These are phyloP conservation scores for Sinocyclocheilus anshuiensis DNA, from an alignment of 2,113 vertebrate genomes.

Conservation along the genomic window DNA sequence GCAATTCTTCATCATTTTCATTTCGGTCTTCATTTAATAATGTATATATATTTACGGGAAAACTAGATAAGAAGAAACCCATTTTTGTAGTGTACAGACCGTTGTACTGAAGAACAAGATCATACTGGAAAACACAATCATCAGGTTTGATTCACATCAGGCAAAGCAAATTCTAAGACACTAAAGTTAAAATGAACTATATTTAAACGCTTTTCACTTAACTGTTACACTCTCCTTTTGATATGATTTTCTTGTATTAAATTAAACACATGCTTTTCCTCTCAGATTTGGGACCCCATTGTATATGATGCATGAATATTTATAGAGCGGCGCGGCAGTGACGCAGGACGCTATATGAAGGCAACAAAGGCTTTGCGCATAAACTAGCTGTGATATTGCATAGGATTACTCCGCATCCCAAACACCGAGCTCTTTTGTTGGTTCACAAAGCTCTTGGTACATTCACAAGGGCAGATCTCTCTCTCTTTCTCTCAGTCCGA, in stretches of 20 bases:
- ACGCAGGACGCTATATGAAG: background rate
- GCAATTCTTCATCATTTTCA: too few species aligned
- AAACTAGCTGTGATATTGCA: background rate
- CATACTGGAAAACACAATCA: background rate
- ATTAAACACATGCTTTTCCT: too few species aligned
- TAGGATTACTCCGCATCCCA: constrained; percentile 22
- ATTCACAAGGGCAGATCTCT: constrained; percentile 28
- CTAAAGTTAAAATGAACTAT: too few species aligned
- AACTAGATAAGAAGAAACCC: too few species aligned
- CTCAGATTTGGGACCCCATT: too few species aligned
- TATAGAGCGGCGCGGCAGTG: background rate
- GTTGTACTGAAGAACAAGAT: background rate
- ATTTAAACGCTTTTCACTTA: too few species aligned
- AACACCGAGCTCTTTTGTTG: constrained; percentile 2
- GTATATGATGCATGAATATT: constrained; percentile 8
- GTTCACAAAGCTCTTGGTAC: constrained; percentile 35
- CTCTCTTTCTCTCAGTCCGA: constrained; percentile 15
- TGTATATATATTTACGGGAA: too few species aligned
- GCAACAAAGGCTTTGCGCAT: constrained; percentile 1
- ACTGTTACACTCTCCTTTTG: too few species aligned
- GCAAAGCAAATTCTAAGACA: constrained; percentile 2
- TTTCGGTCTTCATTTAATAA: too few species aligned
- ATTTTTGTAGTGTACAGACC: too few species aligned
- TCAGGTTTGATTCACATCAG: background rate
- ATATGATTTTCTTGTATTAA: too few species aligned